A percentile compares a stretch with the other conserved stretches of the same genome.
Evolutionary conservation across 2,888 invertebrate genomes (phyloP).

Genomic region (Calameuta pallipes): DNA sequence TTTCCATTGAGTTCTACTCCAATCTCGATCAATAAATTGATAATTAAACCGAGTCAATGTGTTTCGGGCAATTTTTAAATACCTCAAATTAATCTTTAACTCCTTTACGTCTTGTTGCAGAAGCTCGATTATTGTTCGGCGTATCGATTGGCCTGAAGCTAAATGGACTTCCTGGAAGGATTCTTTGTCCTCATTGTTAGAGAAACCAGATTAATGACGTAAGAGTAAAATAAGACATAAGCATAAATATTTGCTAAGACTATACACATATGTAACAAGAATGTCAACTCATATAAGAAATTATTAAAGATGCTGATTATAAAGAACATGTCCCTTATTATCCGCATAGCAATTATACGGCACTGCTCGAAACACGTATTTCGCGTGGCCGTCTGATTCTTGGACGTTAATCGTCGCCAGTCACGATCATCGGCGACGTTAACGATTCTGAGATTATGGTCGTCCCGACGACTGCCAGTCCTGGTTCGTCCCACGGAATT

Average conservation of each 20-base stretch:
- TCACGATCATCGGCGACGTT: neutral
- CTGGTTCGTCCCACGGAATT: neutral
- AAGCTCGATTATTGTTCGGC: neutral
- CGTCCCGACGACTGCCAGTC: neutral
- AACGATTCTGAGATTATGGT: neutral
- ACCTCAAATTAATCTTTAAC: neutral
- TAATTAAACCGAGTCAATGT: neutral
- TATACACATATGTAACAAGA: neutral
- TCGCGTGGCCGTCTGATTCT: neutral
- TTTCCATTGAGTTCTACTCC: neutral
- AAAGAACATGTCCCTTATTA: neutral
- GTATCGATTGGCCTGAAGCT: neutral
- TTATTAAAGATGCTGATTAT: neutral
- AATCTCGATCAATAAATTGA: neutral
- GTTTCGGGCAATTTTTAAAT: neutral
- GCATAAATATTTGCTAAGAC: neutral
- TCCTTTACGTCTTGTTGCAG: neutral
- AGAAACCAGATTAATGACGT: neutral
- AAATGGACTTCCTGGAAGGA: neutral
- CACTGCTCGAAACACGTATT: neutral
- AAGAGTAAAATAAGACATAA: neutral
- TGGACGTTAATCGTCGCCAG: neutral
- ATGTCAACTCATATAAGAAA: neutral
- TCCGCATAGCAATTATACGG: neutral
- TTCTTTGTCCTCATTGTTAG: neutral